Percentiles rank a stretch among this genome's conserved stretches.
These are phyloP conservation scores for Chaetodon trifasciatus DNA, from an alignment of 2,797 vertebrate species.

Conservation along the genomic window DNA sequence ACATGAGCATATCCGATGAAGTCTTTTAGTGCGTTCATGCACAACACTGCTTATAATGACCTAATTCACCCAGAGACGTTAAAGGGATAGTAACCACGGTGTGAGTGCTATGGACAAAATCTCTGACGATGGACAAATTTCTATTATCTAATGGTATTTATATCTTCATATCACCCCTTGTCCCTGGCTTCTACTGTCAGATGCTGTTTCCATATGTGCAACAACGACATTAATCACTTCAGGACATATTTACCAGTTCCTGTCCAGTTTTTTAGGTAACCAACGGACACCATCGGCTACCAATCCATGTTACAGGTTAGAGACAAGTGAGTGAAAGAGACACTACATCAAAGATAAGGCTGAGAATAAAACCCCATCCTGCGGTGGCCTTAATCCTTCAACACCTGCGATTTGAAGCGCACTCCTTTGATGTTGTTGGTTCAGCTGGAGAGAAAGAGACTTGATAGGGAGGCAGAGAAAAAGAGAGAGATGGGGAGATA, in stretches of 20 bases:
- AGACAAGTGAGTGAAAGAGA: constrained; percentile 69
- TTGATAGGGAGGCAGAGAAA: constrained; percentile 49
- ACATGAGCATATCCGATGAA: not conserved
- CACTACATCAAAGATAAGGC: constrained; percentile 78
- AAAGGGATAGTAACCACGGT: not conserved
- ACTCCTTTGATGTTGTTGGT: constrained; percentile 81
- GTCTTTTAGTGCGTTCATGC: not conserved
- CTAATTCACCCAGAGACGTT: not conserved
- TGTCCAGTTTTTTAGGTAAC: constrained; percentile 41
- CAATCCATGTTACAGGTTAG: constrained; percentile 53
- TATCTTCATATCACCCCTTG: not conserved
- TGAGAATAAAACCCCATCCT: constrained; percentile 76
- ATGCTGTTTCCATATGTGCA: constrained; percentile 9
- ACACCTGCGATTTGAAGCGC: constrained; percentile 85
- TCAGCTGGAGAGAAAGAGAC: constrained; percentile 69
- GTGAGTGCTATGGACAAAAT: not conserved
- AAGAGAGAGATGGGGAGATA: constrained; percentile 39
- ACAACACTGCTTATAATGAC: constrained; percentile 12
- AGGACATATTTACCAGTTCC: not conserved
- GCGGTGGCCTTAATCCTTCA: constrained; percentile 86
- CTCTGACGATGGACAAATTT: not conserved
- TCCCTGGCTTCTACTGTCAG: not conserved
- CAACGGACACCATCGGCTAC: constrained; percentile 17
- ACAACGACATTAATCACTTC: constrained; percentile 15
- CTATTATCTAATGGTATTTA: not conserved